Evolutionary conservation across 2,797 vertebrate species (phyloP).

Genomic region (Tamandua tetradactyla): DNA sequence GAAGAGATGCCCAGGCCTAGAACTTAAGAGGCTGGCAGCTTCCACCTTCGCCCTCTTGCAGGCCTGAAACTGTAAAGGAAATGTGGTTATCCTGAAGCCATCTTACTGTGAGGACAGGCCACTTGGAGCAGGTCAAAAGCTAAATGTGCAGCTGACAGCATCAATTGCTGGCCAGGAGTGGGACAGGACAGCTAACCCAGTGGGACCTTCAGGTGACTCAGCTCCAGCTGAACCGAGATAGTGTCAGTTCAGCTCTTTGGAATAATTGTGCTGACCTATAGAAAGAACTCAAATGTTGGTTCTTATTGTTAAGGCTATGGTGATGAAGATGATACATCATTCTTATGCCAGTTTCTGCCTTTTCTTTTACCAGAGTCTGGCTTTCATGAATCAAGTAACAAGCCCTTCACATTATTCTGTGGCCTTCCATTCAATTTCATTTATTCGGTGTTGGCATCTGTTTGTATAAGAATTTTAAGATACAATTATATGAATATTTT

Average conservation of each 20-base stretch:
- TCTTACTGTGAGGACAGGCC: not conserved
- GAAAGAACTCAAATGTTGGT: not conserved
- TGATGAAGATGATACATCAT: not conserved
- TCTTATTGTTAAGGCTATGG: not conserved
- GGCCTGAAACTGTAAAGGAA: not conserved
- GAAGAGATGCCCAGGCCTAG: not conserved
- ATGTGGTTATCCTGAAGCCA: not conserved
- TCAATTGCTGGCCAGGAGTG: not conserved
- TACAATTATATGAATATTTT: not conserved
- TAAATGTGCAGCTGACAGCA: not conserved
- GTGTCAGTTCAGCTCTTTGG: not conserved
- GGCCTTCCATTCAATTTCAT: not conserved
- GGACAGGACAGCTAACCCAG: not conserved
- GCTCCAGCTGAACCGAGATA: not conserved
- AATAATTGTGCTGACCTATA: not conserved
- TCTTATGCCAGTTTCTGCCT: not conserved
- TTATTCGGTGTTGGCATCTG: not conserved
- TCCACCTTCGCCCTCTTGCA: not conserved
- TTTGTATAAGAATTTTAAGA: not conserved
- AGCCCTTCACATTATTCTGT: not conserved
- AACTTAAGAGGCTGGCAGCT: not conserved
- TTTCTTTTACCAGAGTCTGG: not conserved
- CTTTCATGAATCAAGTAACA: not conserved
- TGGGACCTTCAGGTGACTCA: no score
- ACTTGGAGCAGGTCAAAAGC: not conserved